Percentiles rank a stretch among this genome's conserved stretches.
Conservation (phyloP, 2,113 vertebrate species). For the Microtus richardsoni region DNA sequence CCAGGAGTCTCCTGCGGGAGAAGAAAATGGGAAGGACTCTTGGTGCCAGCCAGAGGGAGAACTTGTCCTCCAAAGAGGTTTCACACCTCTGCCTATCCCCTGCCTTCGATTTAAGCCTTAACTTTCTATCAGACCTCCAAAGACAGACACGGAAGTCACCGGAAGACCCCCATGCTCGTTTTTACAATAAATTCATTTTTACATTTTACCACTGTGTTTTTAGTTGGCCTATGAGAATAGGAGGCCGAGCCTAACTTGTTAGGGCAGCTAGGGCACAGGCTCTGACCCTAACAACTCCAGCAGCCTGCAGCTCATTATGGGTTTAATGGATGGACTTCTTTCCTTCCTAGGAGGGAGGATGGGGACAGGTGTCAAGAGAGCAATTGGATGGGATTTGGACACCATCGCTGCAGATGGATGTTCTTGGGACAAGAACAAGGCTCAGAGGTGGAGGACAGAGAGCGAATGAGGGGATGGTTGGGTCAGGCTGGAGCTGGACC, state of each 20-base stretch:
- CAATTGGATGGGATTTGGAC: background rate
- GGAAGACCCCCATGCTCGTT: background rate
- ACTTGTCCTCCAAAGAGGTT: no score
- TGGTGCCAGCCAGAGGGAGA: background rate
- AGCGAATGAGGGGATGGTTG: background rate
- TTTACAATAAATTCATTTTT: background rate
- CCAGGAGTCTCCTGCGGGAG: background rate
- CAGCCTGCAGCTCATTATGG: background rate
- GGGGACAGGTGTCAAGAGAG: background rate
- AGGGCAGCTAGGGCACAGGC: background rate
- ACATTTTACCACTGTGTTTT: background rate
- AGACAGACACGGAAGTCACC: background rate
- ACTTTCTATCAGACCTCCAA: background rate
- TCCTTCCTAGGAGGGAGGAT: background rate
- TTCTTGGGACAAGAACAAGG: background rate
- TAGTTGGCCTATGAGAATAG: background rate
- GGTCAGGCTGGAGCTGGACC: background rate
- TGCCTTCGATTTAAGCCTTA: background rate
- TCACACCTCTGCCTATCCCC: background rate
- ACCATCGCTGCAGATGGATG: background rate
- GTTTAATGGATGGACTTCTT: background rate
- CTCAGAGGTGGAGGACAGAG: no score
- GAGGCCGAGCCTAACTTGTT: background rate
- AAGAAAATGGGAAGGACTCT: background rate
- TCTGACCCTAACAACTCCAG: background rate